These are phyloP conservation scores for Amniataba percoides DNA, from an alignment of 2,797 vertebrate species.

Conservation along the genomic window DNA sequence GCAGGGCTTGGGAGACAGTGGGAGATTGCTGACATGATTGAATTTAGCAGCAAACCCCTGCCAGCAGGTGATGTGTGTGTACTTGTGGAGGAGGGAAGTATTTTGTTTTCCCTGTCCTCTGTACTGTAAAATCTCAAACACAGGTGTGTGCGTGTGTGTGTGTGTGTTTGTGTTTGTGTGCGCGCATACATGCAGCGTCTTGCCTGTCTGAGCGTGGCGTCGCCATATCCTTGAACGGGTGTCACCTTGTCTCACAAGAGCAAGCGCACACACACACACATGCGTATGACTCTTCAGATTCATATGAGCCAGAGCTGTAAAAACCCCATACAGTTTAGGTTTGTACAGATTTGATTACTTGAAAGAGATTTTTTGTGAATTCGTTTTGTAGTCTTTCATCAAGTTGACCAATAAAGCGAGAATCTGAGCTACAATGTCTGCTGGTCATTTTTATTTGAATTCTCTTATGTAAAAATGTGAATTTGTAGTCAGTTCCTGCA, in stretches of 20 bases:
- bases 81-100: constrained; percentile 62
- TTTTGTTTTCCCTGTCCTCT: constrained; percentile 79
- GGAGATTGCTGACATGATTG: constrained; percentile 57
- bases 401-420: constrained; percentile 89
- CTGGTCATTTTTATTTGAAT: constrained; percentile 21
- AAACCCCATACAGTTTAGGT: constrained; percentile 83
- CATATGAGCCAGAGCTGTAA: constrained; percentile 85
- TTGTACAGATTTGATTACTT: constrained; percentile 89
- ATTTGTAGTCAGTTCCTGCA: neutral
- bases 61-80: constrained; percentile 74
- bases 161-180: constrained; percentile 29
- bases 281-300: constrained; percentile 77
- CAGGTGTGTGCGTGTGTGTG: constrained; percentile 58
- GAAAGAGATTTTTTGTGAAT: constrained; percentile 87
- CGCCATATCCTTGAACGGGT: constrained; percentile 37
- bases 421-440: constrained; percentile 77
- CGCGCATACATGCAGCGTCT: constrained; percentile 43
- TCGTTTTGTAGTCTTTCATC: constrained; percentile 89
- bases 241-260: constrained; percentile 42
- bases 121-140: constrained; percentile 83
- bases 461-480: neutral
- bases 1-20: constrained; percentile 62
- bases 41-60: constrained; percentile 64
- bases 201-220: constrained; percentile 50
- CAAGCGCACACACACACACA: constrained; percentile 37